These are phyloP conservation scores for Hepsetus odoe DNA, from an alignment of 2,113 vertebrate species.

Conservation along the genomic window DNA sequence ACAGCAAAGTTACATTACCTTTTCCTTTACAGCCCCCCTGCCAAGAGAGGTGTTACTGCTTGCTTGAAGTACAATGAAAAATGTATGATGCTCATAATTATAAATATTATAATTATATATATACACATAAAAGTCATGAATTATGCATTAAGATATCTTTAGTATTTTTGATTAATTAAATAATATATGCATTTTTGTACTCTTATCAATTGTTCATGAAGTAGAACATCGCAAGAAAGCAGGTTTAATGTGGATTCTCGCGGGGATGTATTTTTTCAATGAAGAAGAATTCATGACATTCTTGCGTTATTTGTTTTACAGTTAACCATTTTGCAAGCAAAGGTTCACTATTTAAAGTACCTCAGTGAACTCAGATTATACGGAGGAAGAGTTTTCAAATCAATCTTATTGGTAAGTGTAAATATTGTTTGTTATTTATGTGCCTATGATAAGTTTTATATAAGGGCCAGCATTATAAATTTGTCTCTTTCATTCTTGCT, in stretches of 20 bases:
- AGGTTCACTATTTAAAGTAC: slow-evolving; percentile 97
- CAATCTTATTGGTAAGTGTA: slow-evolving; percentile 87
- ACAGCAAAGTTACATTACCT: neutral
- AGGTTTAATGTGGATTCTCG: neutral
- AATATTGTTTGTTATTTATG: neutral
- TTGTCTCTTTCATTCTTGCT: neutral
- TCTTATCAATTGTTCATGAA: slow-evolving; percentile 1
- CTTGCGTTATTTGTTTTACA: slow-evolving; percentile 61
- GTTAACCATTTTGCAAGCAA: slow-evolving; percentile 95
- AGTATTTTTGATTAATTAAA: neutral
- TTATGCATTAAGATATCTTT: neutral
- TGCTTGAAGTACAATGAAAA: slow-evolving; percentile 1
- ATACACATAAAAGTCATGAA: neutral
- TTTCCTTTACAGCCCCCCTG: neutral
- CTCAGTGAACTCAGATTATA: slow-evolving; percentile 94
- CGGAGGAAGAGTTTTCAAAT: slow-evolving; percentile 92
- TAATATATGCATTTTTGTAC: neutral
- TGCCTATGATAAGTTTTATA: neutral
- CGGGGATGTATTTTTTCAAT: neutral
- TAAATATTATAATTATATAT: too few relatives aligned
- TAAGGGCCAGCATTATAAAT: neutral
- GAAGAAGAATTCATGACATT: slow-evolving; percentile 10
- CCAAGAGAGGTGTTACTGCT: neutral
- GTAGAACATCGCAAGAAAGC: neutral
- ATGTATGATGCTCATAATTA: neutral